Evolutionary conservation across 2,888 invertebrate species (phyloP), one percentile per base, ranked within the genome.

Genomic region (Alviniconcha strummeri): DNA sequence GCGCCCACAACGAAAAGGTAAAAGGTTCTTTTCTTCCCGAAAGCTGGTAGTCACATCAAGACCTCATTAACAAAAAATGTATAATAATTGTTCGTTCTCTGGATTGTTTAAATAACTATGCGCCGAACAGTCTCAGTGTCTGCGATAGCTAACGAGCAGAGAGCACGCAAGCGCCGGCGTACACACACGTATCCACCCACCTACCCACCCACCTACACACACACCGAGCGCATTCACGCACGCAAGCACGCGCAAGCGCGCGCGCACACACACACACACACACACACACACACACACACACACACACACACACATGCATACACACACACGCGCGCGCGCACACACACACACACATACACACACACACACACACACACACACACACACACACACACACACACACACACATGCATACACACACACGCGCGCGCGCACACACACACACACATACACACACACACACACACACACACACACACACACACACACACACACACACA

Each of bases 281-380:
- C 69, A 69, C 69, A 5, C 15, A 69, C 69, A 5, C 69, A 69
- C 69, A 69, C 69, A 17, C 69, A 69, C 69, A 69, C 69, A 69
- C 69, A 69, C 69, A 69, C 69, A 69, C 69, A 69, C 69, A 69
- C n/a, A 69, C 69, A 69, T 17, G 15, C 69, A 69, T 17, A 69
- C 69, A 69, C n/a, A 69, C 69, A 69, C 69, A 17, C n/a, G 15
- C 69, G 69, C 17, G 5, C 5, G n/a, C 17, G n/a, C 64, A 64
- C 64, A 64, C 64, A 64, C 64, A 15, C 64, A 15, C 64, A 15
- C 64, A 64, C 64, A 64, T 4, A 64, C 64, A 15, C 64, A 64
- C 64, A 64, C 64, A 64, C 64, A 64, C 64, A 64, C 64, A 64
- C 64, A 13, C 64, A 64, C 64, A 64, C 64, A 64, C 64, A 64